These are phyloP conservation scores for Psilopogon haemacephalus DNA, from an alignment of 2,113 vertebrate species.

Conservation along the genomic window DNA sequence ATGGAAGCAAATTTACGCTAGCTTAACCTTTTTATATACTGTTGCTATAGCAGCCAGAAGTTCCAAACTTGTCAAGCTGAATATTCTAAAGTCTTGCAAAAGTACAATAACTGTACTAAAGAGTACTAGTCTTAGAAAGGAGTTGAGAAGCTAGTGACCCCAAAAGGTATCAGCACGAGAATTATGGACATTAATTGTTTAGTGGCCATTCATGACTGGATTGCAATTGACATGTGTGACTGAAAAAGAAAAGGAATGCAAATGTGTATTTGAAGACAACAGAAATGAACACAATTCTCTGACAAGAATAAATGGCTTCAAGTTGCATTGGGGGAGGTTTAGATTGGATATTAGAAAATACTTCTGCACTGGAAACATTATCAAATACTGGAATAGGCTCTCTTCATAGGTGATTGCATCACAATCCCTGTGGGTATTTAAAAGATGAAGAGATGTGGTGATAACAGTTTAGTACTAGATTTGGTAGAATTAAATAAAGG, in stretches of 20 bases:
- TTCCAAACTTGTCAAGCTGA: neutral
- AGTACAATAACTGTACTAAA: neutral
- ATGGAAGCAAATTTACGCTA: neutral
- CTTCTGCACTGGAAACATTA: no score
- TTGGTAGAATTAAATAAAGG: no score
- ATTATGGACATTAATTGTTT: neutral
- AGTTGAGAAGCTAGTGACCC: neutral
- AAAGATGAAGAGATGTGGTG: no score
- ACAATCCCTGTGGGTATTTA: no score
- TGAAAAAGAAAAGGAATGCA: neutral
- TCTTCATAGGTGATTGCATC: no score
- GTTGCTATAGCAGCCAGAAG: neutral
- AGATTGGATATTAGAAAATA: no score
- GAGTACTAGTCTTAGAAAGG: neutral
- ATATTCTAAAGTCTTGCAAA: neutral
- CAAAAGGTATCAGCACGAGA: neutral
- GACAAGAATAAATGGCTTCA: neutral
- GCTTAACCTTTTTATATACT: neutral
- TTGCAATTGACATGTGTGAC: rapidly evolving
- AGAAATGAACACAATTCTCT: neutral
- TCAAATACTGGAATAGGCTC: no score
- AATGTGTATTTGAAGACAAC: neutral
- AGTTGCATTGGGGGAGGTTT: no score
- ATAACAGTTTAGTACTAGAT: no score
- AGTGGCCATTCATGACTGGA: neutral